These are phyloP conservation scores for Danio choprae DNA, from an alignment of 2,797 vertebrate genomes.

Conservation along the genomic window DNA sequence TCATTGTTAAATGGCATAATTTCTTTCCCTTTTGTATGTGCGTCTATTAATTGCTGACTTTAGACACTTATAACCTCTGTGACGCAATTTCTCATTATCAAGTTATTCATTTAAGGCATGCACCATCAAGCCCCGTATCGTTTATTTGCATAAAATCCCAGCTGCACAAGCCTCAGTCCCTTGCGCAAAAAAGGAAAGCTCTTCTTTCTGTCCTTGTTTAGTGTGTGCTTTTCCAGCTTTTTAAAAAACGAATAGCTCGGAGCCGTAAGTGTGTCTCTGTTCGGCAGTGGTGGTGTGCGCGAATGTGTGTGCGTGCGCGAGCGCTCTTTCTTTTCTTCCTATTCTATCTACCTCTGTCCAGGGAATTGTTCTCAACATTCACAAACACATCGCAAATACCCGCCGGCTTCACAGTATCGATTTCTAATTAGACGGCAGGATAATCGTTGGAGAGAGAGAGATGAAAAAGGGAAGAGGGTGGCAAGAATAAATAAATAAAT, in stretches of 20 bases:
- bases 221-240: constrained; percentile 68
- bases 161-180: constrained; percentile 37
- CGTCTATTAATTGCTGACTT: not conserved
- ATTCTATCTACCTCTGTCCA: constrained; percentile 67
- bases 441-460: constrained; percentile 85
- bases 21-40: not conserved
- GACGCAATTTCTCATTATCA: constrained; percentile 29
- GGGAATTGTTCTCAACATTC: constrained; percentile 88
- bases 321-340: constrained; percentile 60
- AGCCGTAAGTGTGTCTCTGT: constrained; percentile 72
- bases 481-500: constrained; percentile 77
- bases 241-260: constrained; percentile 76
- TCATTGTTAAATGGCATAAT: not conserved
- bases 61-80: not conserved
- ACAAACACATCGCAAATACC: constrained; percentile 89
- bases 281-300: constrained; percentile 51
- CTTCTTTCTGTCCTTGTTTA: constrained; percentile 76
- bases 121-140: constrained; percentile 25
- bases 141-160: constrained; percentile 70
- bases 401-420: constrained; percentile 84
- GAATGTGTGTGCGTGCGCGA: constrained; percentile 55
- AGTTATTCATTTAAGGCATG: constrained; percentile 14
- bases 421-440: constrained; percentile 89
- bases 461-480: constrained; percentile 74
- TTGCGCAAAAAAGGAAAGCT: constrained; percentile 61